Percentiles rank a stretch among this genome's conserved stretches.
These are phyloP conservation scores for Flexamia atlantica DNA, from an alignment of 2,888 invertebrate genomes.

Conservation along the genomic window DNA sequence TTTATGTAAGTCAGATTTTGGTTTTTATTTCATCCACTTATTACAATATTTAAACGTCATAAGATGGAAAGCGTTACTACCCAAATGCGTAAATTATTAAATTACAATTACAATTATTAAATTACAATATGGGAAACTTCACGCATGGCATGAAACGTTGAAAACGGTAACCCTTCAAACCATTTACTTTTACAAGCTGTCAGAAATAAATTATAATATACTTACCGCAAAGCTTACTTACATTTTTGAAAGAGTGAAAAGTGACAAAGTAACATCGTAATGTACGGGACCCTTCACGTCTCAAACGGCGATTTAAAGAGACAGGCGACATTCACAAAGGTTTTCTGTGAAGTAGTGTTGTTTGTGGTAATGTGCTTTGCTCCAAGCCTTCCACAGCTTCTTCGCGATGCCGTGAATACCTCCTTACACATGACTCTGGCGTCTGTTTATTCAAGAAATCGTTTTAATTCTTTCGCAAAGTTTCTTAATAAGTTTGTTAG, in stretches of 20 bases:
- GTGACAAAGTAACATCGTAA: constrained; percentile 13
- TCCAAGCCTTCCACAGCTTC: neutral
- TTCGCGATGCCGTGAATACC: neutral
- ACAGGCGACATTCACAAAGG: constrained; percentile 34
- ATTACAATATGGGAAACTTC: too few species aligned
- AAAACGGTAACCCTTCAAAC: too few species aligned
- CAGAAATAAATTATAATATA: neutral
- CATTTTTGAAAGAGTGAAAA: neutral
- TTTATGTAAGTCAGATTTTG: too few species aligned
- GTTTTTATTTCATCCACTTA: too few species aligned
- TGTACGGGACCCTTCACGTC: neutral
- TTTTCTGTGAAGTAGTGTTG: constrained; percentile 26
- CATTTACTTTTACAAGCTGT: too few species aligned
- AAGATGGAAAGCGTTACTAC: too few species aligned
- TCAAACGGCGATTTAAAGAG: constrained; percentile 35
- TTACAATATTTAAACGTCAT: too few species aligned
- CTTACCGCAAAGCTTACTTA: neutral
- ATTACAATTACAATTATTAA: too few species aligned
- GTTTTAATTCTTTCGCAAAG: neutral
- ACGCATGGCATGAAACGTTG: too few species aligned
- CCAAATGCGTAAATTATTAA: too few species aligned
- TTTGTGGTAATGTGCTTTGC: constrained; percentile 2
- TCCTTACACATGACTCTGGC: neutral
- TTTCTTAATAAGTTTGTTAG: too few species aligned
- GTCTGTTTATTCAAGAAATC: neutral